Base-by-base conservation (phyloP, 2,888 invertebrate genomes). In the Hyposoter didymator region DNA sequence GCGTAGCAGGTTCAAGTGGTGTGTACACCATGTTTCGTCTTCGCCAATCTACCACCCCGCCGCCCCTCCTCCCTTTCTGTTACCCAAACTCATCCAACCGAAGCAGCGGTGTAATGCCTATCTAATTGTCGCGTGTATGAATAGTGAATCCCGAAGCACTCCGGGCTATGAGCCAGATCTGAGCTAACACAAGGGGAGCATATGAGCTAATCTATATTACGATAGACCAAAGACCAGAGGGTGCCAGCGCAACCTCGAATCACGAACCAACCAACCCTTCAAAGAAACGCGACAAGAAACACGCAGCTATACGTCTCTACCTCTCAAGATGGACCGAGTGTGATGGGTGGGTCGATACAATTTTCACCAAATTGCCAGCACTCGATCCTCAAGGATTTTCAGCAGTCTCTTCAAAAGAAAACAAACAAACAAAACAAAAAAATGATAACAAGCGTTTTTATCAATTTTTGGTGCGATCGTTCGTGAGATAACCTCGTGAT, bases 51-150 rank as follows among this genome's bases (percentile, higher is more conserved):
- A 47, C 64, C 62, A 10, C 7, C 49, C 62, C 12, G 17, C 32
- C 32, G 39, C 39, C 6, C 17, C 52, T 14, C 17, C 52, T 4
- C 1, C 12, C 72, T 32, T 49, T 55, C 35, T 12, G 2, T 49
- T 49, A 52, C 17, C 22, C 22, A 55, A 67, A 55, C 19, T n/a
- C 73, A 74, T 62, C 17, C 39, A 62, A 62, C 43, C 74, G 19
- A 80, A 73, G 85, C 87, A 87, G 88, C 88, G 87, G 88, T 90
- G 93, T 93, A 94, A 94, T 94, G 93, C 93, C 94, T 94, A 93
- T 94, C 94, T 94, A 94, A 94, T 94, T 94, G 94, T 94, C 94
- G 94, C 93, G 92, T 94, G 93, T 94, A 94, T 94, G 93, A 93
- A 94, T 94, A 93, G 93, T 93, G 92, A 93, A 94, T 93, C 93